A percentile compares a stretch with the other conserved stretches of the same genome.
These are phyloP conservation scores for Acropternis orthonyx DNA, from an alignment of 2,797 vertebrate genomes.

Conservation along the genomic window DNA sequence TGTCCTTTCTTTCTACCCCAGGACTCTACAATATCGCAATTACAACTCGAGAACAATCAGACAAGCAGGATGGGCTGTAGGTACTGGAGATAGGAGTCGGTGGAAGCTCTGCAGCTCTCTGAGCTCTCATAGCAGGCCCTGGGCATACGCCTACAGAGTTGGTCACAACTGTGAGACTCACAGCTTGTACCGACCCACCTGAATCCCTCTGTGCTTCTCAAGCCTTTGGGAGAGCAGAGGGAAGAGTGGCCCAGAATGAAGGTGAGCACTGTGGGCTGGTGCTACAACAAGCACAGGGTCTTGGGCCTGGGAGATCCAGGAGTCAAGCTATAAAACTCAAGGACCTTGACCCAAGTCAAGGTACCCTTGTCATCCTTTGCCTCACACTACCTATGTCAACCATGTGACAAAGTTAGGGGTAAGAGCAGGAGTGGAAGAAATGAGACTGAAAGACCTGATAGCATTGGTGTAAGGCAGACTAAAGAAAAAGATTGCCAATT, in stretches of 20 bases:
- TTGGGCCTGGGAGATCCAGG: background rate
- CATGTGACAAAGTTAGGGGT: fast-evolving
- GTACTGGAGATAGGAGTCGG: background rate
- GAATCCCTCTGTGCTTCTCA: background rate
- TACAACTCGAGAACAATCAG: background rate
- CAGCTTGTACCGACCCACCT: background rate
- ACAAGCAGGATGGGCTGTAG: background rate
- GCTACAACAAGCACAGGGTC: background rate
- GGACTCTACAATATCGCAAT: background rate
- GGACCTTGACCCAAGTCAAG: background rate
- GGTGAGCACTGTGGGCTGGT: background rate
- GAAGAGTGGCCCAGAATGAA: background rate
- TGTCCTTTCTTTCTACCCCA: background rate
- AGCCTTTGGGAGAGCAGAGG: background rate
- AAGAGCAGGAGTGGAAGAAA: background rate
- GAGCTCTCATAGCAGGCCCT: background rate
- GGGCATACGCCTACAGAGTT: slow-evolving; percentile 2
- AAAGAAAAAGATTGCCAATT: background rate
- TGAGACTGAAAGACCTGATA: background rate
- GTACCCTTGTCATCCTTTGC: background rate
- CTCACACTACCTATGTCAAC: background rate
- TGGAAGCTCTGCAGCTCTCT: background rate
- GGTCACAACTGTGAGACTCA: background rate
- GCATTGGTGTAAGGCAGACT: background rate
- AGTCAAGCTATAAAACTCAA: background rate